Base-by-base conservation (phyloP, 2,113 vertebrate genomes). In the Indri indri region DNA sequence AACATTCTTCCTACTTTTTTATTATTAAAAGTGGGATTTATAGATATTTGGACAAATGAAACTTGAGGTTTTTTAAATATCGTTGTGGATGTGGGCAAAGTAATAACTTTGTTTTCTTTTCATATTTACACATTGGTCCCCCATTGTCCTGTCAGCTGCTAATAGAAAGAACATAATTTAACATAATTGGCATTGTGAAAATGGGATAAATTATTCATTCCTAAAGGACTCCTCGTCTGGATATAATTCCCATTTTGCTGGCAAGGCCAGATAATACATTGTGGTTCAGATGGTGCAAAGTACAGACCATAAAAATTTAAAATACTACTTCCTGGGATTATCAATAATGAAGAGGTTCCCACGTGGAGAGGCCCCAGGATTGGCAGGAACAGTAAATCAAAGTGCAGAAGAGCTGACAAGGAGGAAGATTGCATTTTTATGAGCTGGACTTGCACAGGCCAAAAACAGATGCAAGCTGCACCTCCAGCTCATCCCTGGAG, bases 311-410 rank as follows among this genome's bases (percentile, higher is more conserved):
- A 97, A 99, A 99, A 98, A 98, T 98, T 99, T 99, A 97, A 99
- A 98, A 98, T 98, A 98, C 96, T 98, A 92, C 98, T 98, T 98
- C 97, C 95, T 45, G 0, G 93, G 97, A 98, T 98, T 98, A 99
- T 99, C 98, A 99, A 98, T 98, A 99, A 98, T 99, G 98, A 98
- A 99, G 97, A 98, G 96, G 94, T 96, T 97, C 97, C 98, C 98
- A 96, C 97, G 95, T 12, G 8, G 96, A 97, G 88, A 95, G 95
- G 95, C 92, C 95, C 97, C 27, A 32, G 96, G 97, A 98, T 96
- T 98, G 98, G 98, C 98, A 98, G 94, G 85, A 86, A 90, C 94
- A 89, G 98, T 96, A 98, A 98, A 98, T 97, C 97, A 98, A 98
- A 74, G 96, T 40, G 27, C 94, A 74, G 85, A 96, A 96, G 91